These are phyloP conservation scores for Ophiothrix spiculata DNA, from an alignment of 35 echinoderm and acorn worm species.

Conservation along the genomic window DNA sequence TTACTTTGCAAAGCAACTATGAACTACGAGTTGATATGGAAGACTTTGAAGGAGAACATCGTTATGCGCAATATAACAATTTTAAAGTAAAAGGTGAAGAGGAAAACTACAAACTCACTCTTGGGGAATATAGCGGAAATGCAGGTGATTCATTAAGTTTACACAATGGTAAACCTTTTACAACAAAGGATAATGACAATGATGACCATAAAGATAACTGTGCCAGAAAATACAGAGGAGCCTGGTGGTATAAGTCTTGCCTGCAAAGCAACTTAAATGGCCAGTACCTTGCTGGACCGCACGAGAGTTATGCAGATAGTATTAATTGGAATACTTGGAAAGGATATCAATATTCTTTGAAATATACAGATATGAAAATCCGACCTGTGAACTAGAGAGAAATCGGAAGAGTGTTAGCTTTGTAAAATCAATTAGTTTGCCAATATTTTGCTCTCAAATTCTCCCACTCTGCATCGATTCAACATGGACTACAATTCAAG, in stretches of 20 bases:
- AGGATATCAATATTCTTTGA: too few species aligned
- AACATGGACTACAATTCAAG: too few species aligned
- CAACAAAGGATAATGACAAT: neutral
- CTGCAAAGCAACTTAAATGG: neutral
- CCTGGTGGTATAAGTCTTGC: neutral
- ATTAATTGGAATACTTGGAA: neutral
- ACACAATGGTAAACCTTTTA: neutral
- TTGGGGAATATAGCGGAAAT: neutral
- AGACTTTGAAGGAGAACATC: constrained; percentile 43
- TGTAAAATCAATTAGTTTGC: too few species aligned
- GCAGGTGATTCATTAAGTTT: neutral
- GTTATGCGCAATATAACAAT: constrained; percentile 46
- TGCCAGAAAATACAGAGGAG: neutral
- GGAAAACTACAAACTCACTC: neutral
- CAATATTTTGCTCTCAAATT: too few species aligned
- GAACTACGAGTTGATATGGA: constrained; percentile 59
- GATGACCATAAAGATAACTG: neutral
- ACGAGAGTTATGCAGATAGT: neutral
- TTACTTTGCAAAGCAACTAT: constrained; percentile 41
- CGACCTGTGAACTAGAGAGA: too few species aligned
- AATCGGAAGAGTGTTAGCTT: too few species aligned
- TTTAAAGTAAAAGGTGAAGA: constrained; percentile 43
- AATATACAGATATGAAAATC: too few species aligned
- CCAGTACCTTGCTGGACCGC: neutral
- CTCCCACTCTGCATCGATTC: too few species aligned